Evolutionary conservation across 1,140 invertebrate genomes (phyloP), one percentile per base, ranked within the genome.

Genomic region (Cyphomyrmex costatus): DNA sequence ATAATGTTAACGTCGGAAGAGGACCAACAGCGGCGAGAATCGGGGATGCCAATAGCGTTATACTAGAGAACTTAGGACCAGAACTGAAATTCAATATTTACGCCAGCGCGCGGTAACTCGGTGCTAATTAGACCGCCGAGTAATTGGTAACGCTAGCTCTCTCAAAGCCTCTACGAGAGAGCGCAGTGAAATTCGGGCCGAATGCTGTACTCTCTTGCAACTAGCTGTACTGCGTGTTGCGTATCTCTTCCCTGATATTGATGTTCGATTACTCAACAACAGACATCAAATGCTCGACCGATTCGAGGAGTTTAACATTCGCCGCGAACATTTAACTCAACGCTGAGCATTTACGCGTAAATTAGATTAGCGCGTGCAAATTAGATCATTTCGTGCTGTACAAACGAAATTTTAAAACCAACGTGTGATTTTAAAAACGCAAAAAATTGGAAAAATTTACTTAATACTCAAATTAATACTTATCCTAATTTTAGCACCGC

Each of bases 31-130:
- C 71, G 71, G 36, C 70, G 88, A 83, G 77, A 89, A 89, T 88
- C 66, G 24, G 36, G 87, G 33, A 89, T 89, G 73, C 76, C 87
- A 89, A 89, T 89, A 84, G 84, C 76, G 78, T 91, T 92, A 92
- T 86, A 85, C 86, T 84, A 89, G 80, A 89, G 80, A 89, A 68
- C 36, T 27, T 84, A 89, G 80, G 87, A 68, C 36, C 27, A 14
- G 70, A 71, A 77, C 73, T 63, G 77, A 85, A 84, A 91, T 88
- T 91, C 85, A 90, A 91, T 92, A 92, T 92, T 91, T 89, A 89
- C 80, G 78, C 77, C 53, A 86, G 49, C 36, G 71, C 56, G 78
- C 49, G 65, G 88, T 73, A 89, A 90, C 85, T 89, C 79, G 16
- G 21, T 68, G 89, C 56, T 89, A 89, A 89, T 89, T 85, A 89